These are phyloP conservation scores for Calyptomena viridis DNA, from an alignment of 2,113 vertebrate genomes.

Conservation along the genomic window DNA sequence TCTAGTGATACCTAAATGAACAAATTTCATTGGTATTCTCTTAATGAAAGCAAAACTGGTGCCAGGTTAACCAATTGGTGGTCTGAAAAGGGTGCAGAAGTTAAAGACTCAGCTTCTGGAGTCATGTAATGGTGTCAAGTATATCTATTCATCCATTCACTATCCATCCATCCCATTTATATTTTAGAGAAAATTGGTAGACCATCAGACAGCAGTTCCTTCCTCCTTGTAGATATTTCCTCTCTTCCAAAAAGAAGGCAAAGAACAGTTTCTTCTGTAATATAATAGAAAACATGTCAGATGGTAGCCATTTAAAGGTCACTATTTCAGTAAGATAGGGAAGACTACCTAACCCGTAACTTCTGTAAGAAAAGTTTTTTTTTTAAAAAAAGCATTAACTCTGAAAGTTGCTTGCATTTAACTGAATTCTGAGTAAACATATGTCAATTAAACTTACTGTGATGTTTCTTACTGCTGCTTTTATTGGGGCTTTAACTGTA, in stretches of 20 bases:
- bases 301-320: not conserved
- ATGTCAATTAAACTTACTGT: not conserved
- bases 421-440: not conserved
- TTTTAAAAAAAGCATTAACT: not conserved
- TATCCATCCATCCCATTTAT: not conserved
- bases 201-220: not conserved
- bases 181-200: not conserved
- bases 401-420: not conserved
- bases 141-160: not conserved
- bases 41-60: not conserved
- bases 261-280: not conserved
- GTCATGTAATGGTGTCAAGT: not conserved
- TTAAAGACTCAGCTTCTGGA: not conserved
- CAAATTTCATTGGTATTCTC: not conserved
- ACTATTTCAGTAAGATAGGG: not conserved
- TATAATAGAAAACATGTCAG: not conserved
- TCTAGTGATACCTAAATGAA: not conserved
- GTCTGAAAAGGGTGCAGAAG: not conserved
- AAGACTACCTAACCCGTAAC: not conserved
- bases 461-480: not conserved
- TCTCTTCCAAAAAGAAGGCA: not conserved
- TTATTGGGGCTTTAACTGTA: not conserved
- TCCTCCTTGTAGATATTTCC: not conserved
- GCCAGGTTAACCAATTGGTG: not conserved
- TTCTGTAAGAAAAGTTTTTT: not conserved